Conservation (phyloP, 2,888 invertebrate genomes). For the Diarsia brunnea region DNA sequence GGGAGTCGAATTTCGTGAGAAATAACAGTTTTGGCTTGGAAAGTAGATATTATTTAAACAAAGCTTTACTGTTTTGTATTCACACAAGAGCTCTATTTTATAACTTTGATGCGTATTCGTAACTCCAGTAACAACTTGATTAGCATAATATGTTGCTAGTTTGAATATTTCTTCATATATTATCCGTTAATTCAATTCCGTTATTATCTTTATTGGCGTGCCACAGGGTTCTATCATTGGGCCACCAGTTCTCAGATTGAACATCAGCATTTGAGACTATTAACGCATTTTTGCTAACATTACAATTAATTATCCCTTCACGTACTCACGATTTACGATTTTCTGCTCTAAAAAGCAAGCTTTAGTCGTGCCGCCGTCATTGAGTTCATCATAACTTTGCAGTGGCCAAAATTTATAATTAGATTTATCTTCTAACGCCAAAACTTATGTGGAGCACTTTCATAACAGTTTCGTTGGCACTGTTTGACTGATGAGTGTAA, state of each 20-base stretch:
- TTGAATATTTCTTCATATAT: slow-evolving; percentile 45
- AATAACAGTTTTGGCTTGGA: slow-evolving; percentile 65
- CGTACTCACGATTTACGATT: slow-evolving; percentile 44
- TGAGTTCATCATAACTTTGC: slow-evolving; percentile 70
- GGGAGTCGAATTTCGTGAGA: slow-evolving; percentile 72
- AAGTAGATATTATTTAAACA: slow-evolving; percentile 68
- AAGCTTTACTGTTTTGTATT: slow-evolving; percentile 62
- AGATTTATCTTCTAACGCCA: slow-evolving; percentile 77
- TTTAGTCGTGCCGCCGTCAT: slow-evolving; percentile 52
- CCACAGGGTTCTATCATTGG: slow-evolving; percentile 25
- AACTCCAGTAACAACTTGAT: slow-evolving; percentile 40
- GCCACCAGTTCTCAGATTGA: background rate
- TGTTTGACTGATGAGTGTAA: slow-evolving; percentile 74
- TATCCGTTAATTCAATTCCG: slow-evolving; percentile 27
- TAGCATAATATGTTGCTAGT: slow-evolving; percentile 48
- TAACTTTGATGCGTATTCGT: slow-evolving; percentile 44
- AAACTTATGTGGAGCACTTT: slow-evolving; percentile 80
- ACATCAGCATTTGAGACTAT: background rate
- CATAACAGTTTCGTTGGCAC: slow-evolving; percentile 77
- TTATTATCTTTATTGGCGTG: slow-evolving; percentile 31
- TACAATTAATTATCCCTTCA: slow-evolving; percentile 45
- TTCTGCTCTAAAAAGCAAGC: slow-evolving; percentile 58
- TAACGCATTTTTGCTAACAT: slow-evolving; percentile 12
- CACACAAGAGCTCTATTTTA: slow-evolving; percentile 46
- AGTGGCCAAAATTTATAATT: slow-evolving; percentile 80